Conservation (phyloP, 2,797 vertebrate species). For the Limosa lapponica region DNA sequence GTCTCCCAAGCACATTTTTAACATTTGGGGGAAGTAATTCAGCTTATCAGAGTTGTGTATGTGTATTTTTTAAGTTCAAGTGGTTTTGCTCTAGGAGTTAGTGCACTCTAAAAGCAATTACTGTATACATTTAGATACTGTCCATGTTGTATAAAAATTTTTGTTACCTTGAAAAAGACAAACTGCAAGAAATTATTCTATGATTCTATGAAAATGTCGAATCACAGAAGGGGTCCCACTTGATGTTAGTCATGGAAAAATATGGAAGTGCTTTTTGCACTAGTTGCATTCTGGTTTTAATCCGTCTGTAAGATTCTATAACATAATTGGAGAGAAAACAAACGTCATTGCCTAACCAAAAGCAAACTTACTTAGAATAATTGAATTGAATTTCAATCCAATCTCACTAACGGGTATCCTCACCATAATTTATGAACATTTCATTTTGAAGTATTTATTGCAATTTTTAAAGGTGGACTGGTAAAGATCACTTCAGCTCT, state of each 20-base stretch:
- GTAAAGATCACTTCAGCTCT: conserved; percentile 72
- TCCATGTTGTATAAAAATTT: neutral
- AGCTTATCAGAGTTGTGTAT: neutral
- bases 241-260: neutral
- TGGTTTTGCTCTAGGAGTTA: neutral
- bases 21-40: neutral
- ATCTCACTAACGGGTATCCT: conserved; percentile 32
- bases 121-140: neutral
- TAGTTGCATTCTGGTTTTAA: neutral
- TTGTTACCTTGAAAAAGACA: neutral
- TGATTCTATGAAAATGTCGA: neutral
- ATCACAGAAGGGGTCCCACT: neutral
- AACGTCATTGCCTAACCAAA: neutral
- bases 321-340: conserved; percentile 13
- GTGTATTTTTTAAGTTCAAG: neutral
- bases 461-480: conserved; percentile 75
- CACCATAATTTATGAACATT: conserved; percentile 69
- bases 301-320: neutral
- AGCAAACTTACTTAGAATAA: conserved; percentile 60
- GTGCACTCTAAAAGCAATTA: neutral
- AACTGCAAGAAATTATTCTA: neutral
- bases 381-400: conserved; percentile 57
- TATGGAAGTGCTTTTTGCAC: neutral
- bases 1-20: neutral
- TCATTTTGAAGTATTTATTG: conserved; percentile 73